phyloP scores from a whole-genome alignment of 2,888 invertebrate genomes.

The Epirrhoe tristata region DNA sequence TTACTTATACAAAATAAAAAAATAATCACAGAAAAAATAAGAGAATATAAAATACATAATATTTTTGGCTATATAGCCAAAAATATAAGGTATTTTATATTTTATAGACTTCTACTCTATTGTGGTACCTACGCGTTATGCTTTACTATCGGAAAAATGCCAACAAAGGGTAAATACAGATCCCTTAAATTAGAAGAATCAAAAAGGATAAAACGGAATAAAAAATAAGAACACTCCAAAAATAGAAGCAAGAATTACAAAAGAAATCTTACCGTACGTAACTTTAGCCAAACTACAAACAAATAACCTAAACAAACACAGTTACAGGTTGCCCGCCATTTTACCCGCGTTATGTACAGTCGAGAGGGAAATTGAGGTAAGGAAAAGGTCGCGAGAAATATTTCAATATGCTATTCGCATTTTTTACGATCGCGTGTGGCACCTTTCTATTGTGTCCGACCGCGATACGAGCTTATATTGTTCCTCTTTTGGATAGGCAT shows the following conservation, averaged over 20 bases:
- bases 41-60: too few species aligned
- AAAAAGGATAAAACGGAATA: too few species aligned
- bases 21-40: too few species aligned
- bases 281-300: conserved; percentile 23
- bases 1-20: too few species aligned
- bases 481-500: conserved; percentile 2
- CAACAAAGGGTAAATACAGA: too few species aligned
- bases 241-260: conserved; percentile 13
- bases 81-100: too few species aligned
- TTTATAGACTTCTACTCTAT: too few species aligned
- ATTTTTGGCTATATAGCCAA: too few species aligned
- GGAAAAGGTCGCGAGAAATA: conserved; percentile 77
- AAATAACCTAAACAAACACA: conserved; percentile 32
- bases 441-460: conserved; percentile 64
- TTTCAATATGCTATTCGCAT: conserved; percentile 82
- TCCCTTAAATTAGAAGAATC: too few species aligned
- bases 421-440: conserved; percentile 79
- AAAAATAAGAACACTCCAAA: too few species aligned
- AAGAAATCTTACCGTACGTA: conserved; percentile 17
- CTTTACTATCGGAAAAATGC: not conserved
- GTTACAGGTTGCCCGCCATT: conserved; percentile 66
- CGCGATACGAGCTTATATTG: conserved; percentile 2
- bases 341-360: conserved; percentile 68
- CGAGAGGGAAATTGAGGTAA: conserved; percentile 70
- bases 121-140: too few species aligned